Evolutionary conservation across 2,888 invertebrate genomes (phyloP).

Genomic region (Orthosia gracilis): DNA sequence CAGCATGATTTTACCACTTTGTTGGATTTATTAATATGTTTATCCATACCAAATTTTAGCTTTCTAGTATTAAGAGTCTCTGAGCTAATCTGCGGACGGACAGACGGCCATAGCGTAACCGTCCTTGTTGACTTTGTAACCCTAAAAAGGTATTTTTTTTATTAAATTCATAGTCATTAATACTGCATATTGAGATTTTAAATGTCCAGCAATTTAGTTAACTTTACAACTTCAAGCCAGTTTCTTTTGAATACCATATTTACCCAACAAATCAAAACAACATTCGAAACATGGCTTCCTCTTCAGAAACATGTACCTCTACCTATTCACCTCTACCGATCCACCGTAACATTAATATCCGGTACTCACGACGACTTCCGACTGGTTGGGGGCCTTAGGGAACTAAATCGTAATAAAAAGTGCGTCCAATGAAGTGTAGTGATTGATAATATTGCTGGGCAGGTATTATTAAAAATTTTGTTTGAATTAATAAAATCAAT

Average conservation of each 20-base stretch:
- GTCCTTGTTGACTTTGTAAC: too few species aligned
- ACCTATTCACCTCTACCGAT: neutral
- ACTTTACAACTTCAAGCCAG: too few species aligned
- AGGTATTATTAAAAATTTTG: neutral
- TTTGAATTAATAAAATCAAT: too few species aligned
- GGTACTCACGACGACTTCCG: conserved; percentile 47
- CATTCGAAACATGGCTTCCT: neutral
- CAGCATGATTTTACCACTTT: too few species aligned
- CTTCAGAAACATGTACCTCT: neutral
- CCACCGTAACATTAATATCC: conserved; percentile 57
- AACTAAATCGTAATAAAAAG: conserved; percentile 3
- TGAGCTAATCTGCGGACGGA: too few species aligned
- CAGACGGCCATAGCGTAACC: too few species aligned
- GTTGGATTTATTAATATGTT: too few species aligned
- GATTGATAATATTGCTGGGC: conserved; percentile 8
- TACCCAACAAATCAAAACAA: conserved; percentile 10
- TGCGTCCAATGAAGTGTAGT: neutral
- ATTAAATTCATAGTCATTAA: too few species aligned
- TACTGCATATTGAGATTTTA: neutral
- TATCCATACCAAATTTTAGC: too few species aligned
- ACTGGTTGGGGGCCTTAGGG: conserved; percentile 12
- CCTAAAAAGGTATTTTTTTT: too few species aligned
- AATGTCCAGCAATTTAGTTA: neutral
- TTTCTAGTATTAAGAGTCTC: too few species aligned
- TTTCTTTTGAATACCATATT: neutral